Evolutionary conservation across 2,113 vertebrate species (phyloP).

Genomic region (Zosterops japonicus): DNA sequence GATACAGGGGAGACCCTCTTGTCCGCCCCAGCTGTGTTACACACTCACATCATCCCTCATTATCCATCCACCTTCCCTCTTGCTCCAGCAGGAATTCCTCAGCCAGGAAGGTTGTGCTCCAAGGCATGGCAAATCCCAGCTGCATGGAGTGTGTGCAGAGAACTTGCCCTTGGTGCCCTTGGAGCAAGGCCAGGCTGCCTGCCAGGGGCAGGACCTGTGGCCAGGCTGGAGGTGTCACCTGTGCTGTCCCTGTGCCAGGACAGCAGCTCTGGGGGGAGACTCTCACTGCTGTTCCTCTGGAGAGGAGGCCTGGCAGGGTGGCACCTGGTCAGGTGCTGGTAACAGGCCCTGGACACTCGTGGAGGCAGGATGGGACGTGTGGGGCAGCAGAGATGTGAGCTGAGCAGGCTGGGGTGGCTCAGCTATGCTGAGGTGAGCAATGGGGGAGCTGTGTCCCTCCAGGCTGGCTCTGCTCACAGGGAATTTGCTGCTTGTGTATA

Average conservation of each 20-base stretch:
- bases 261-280: not conserved
- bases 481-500: not conserved
- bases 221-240: not conserved
- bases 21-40: not conserved
- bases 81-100: not conserved
- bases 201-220: not conserved
- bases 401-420: not conserved
- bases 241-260: not conserved
- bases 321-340: not conserved
- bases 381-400: not conserved
- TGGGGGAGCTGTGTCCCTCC: not conserved
- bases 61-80: not conserved
- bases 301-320: not conserved
- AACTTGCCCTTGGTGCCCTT: too few relatives aligned
- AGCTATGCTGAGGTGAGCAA: not conserved
- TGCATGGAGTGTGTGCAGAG: not conserved
- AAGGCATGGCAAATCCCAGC: not conserved
- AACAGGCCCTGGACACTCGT: accelerated
- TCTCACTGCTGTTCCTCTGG: not conserved
- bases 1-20: not conserved
- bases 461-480: not conserved
- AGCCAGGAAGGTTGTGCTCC: not conserved
- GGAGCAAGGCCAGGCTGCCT: not conserved
- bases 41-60: not conserved
- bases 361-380: not conserved